Base-by-base conservation (phyloP, 2,797 vertebrate genomes). In the Notoglanidium macrostoma region DNA sequence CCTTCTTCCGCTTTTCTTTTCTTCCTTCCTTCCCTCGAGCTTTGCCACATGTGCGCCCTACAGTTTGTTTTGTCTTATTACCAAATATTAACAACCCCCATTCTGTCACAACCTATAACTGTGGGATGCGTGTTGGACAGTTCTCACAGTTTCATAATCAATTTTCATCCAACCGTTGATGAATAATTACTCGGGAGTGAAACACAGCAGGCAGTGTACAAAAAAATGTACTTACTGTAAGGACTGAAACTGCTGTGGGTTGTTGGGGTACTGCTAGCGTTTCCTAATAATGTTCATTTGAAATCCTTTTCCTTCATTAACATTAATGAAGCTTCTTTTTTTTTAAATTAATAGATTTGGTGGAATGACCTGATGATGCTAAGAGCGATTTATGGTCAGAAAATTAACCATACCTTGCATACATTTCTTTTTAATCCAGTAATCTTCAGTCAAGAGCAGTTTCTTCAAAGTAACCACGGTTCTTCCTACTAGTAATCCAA, bases 401-500 rank as follows among this genome's bases (percentile, higher is more conserved):
- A 72, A 23, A 72, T 14, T 0, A 54, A 19, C 26, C 49, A 17
- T 26, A 46, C 9, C 49, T 29, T 46, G 49, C 9, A 49, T 49
- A n/a, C 21, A 23, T 80, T 44, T 44, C 5, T 3, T 61, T 63
- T 73, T 73, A 23, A 63, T 44, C n/a, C 23, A 81, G 1, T n/a
- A 10, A 7, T 10, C 0, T 19, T 19, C 9, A 3, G 14, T 61
- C 11, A 15, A 26, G 9, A n/a, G 19, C 0, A n/a, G 6, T 44
- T 79, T 23, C 11, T 4, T 44, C 57, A 17, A 9, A 17, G 23
- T 63, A 61, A 44, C 61, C 32, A 32, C 0, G 15, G 55, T 15
- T 3, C 15, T 32, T 55, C n/a, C 11, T 46, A 40, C 3, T 70
- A 78, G 35, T 44, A 87, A 54, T 90, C 85, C 26, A 55, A 78